Percentiles rank a stretch among this genome's conserved stretches.
Evolutionary conservation across 2,797 vertebrate species (phyloP).

Genomic region (Pangasius sanitwongsei): DNA sequence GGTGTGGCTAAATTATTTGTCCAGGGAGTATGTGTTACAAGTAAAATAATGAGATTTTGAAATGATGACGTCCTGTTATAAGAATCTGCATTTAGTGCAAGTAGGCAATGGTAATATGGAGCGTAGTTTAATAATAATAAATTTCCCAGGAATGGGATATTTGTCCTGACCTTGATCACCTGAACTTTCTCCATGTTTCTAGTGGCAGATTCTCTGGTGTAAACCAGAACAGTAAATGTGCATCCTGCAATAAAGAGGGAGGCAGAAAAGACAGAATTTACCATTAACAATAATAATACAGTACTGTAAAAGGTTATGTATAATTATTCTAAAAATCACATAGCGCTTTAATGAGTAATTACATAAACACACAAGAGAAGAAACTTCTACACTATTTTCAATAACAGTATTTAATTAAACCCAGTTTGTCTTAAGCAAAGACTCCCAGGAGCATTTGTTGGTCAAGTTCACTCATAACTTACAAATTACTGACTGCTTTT

Average conservation of each 20-base stretch:
- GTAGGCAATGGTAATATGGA: background rate
- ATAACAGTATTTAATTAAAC: background rate
- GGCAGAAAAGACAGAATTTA: background rate
- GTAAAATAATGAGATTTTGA: background rate
- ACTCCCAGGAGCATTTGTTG: background rate
- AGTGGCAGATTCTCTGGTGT: constrained; percentile 92
- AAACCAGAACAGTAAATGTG: constrained; percentile 94
- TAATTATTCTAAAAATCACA: background rate
- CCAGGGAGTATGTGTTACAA: background rate
- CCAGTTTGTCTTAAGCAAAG: background rate
- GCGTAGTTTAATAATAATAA: background rate
- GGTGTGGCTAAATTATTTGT: background rate
- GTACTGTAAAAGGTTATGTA: background rate
- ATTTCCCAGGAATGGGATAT: background rate
- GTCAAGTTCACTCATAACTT: background rate
- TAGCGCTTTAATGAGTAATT: background rate
- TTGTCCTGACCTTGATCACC: constrained; percentile 89
- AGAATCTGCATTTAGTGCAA: background rate
- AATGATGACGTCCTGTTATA: background rate
- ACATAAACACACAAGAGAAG: background rate
- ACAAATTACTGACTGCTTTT: background rate
- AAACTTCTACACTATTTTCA: background rate
- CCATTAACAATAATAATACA: constrained; percentile 1
- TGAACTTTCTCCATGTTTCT: constrained; percentile 99
- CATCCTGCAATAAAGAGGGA: constrained; percentile 78